These are phyloP conservation scores for Austrofundulus limnaeus DNA, from an alignment of 2,113 vertebrate species.

Conservation along the genomic window DNA sequence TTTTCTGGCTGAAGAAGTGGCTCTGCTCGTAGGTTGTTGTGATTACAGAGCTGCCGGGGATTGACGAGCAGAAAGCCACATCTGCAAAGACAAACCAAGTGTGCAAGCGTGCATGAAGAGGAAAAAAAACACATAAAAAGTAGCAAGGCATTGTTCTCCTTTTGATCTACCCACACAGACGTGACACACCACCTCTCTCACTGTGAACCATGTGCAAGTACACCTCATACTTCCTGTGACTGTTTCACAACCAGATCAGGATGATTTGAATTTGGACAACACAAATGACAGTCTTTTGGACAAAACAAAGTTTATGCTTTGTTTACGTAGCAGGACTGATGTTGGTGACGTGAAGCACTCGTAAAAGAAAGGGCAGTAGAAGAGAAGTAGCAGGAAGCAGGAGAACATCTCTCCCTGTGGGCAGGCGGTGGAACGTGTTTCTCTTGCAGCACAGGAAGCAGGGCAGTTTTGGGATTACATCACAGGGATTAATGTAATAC, in stretches of 20 bases:
- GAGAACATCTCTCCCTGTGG: constrained; percentile 25
- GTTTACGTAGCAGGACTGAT: background rate
- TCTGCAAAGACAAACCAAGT: constrained; percentile 27
- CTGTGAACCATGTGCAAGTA: constrained; percentile 7
- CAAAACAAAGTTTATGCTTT: constrained; percentile 4
- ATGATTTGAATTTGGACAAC: constrained; percentile 3
- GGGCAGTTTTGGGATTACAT: constrained; percentile 71
- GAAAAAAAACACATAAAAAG: background rate
- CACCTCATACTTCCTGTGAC: constrained; percentile 45
- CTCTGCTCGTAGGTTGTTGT: constrained; percentile 2
- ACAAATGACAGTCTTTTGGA: background rate
- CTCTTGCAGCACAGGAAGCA: constrained; percentile 37
- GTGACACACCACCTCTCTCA: constrained; percentile 34
- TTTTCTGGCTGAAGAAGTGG: constrained; percentile 32
- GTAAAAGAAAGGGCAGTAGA: background rate
- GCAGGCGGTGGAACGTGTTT: constrained; percentile 43
- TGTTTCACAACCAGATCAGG: constrained; percentile 29
- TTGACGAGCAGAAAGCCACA: constrained; percentile 28
- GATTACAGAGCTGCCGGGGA: constrained; percentile 32
- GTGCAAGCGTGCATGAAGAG: constrained; percentile 11
- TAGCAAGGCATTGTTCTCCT: constrained; percentile 33
- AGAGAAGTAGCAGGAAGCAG: constrained; percentile 2
- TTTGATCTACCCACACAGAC: constrained; percentile 33
- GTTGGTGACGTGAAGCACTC: constrained; percentile 25
- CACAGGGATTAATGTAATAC: constrained; percentile 75